These are phyloP conservation scores for Podiceps cristatus DNA, from an alignment of 2,113 vertebrate species.

Conservation along the genomic window DNA sequence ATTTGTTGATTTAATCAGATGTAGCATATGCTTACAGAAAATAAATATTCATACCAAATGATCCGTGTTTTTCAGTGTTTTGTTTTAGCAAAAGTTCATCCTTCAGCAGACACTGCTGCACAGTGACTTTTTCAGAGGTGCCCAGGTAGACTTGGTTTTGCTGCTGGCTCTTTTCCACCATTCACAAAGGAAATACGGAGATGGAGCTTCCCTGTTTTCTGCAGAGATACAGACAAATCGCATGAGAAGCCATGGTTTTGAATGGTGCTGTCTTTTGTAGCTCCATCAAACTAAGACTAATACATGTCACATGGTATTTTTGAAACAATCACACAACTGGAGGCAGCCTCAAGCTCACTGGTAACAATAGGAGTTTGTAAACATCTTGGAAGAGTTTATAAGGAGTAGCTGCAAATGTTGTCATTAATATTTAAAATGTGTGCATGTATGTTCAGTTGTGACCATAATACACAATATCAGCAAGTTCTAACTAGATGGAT, in stretches of 20 bases:
- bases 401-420: neutral
- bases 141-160: neutral
- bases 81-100: neutral
- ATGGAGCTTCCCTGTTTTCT: neutral
- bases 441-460: neutral
- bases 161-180: neutral
- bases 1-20: neutral
- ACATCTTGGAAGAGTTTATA: neutral
- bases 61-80: neutral
- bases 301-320: neutral
- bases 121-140: neutral
- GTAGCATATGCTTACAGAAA: neutral
- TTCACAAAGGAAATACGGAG: neutral
- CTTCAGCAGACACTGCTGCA: neutral
- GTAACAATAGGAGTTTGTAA: neutral
- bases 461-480: neutral
- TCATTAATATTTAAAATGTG: neutral
- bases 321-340: neutral
- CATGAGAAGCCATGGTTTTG: neutral
- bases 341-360: neutral
- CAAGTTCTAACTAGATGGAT: neutral
- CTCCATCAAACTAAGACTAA: neutral
- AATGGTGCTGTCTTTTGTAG: neutral
- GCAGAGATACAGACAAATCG: neutral
- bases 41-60: accelerated